Percentiles rank a stretch among this genome's conserved stretches.
Conservation (phyloP, 2,797 vertebrate species). For the Lutjanus argentimaculatus region DNA sequence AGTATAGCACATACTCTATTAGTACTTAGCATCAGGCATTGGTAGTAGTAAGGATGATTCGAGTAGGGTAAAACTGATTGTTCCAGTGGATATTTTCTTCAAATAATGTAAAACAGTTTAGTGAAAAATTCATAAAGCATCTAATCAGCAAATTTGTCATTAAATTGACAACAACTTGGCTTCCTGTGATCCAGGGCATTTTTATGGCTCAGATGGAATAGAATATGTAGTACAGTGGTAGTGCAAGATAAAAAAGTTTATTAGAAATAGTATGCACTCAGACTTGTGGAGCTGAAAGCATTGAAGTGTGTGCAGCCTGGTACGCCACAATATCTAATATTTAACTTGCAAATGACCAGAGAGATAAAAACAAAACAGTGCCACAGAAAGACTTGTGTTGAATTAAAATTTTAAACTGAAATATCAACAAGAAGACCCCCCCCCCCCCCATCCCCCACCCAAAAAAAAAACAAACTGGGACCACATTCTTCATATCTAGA, state of each 20-base stretch:
- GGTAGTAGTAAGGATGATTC: not conserved
- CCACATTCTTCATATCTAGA: not conserved
- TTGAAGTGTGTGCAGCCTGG: not conserved
- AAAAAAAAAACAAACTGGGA: not conserved
- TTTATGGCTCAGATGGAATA: not conserved
- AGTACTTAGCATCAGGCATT: not conserved
- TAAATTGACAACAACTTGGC: not conserved
- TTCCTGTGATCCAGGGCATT: not conserved
- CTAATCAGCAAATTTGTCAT: not conserved
- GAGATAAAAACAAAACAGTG: constrained; percentile 18
- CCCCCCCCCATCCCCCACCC: too few species aligned
- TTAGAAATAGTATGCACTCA: not conserved
- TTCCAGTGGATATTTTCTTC: too few species aligned
- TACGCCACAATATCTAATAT: constrained; percentile 23
- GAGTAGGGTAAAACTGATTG: not conserved
- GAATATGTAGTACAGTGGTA: not conserved
- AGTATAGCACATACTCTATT: not conserved
- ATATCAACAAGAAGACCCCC: not conserved
- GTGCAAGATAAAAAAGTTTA: not conserved
- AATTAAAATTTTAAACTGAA: constrained; percentile 4
- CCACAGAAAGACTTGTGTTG: not conserved
- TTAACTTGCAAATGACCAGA: constrained; percentile 81
- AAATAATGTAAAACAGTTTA: not conserved
- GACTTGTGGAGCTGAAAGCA: not conserved
- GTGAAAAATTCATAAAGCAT: not conserved